Percentiles rank a stretch among this genome's conserved stretches.
phyloP scores from a whole-genome alignment of 1,140 invertebrate genomes.

The Armadillidium nasatum region DNA sequence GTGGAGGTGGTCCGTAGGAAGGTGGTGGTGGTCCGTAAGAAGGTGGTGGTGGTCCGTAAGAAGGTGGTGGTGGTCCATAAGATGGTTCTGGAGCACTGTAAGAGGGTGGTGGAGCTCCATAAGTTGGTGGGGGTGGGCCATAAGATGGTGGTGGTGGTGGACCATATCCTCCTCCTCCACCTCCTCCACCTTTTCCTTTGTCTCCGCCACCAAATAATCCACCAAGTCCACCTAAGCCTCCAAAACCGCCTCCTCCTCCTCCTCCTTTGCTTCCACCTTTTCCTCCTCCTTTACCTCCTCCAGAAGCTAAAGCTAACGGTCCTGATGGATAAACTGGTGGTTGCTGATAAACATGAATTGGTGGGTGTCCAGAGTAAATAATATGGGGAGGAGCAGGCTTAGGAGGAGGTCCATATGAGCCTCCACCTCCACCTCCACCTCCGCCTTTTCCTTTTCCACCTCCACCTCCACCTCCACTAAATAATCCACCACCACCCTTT shows the following conservation, averaged over 20 bases:
- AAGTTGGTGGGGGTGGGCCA: slow-evolving; percentile 29
- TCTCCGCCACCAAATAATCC: slow-evolving; percentile 15
- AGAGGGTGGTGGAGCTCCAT: slow-evolving; percentile 32
- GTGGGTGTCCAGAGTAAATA: slow-evolving; percentile 51
- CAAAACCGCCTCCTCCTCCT: slow-evolving; percentile 8
- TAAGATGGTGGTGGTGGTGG: slow-evolving; percentile 22
- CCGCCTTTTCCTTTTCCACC: slow-evolving; percentile 22
- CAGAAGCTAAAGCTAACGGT: background rate
- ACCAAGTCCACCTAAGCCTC: background rate
- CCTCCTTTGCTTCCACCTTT: slow-evolving; percentile 1
- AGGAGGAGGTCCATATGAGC: slow-evolving; percentile 32
- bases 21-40: slow-evolving; percentile 19
- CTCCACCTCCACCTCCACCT: slow-evolving; percentile 14
- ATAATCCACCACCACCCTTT: slow-evolving; percentile 16
- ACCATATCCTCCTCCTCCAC: slow-evolving; percentile 25
- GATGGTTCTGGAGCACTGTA: slow-evolving; percentile 24
- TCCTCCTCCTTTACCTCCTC: background rate
- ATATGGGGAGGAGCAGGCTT: slow-evolving; percentile 48
- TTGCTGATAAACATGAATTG: slow-evolving; percentile 51
- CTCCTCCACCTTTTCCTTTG: slow-evolving; percentile 13
- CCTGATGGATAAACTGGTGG: slow-evolving; percentile 45
- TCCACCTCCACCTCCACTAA: slow-evolving; percentile 9
- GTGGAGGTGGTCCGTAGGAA: slow-evolving; percentile 23
- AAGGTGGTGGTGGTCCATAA: slow-evolving; percentile 38
- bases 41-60: slow-evolving; percentile 27